Percentiles rank a stretch among this genome's conserved stretches.
Evolutionary conservation across 2,113 vertebrate species (phyloP).

Genomic region (Pyrgilauda ruficollis): DNA sequence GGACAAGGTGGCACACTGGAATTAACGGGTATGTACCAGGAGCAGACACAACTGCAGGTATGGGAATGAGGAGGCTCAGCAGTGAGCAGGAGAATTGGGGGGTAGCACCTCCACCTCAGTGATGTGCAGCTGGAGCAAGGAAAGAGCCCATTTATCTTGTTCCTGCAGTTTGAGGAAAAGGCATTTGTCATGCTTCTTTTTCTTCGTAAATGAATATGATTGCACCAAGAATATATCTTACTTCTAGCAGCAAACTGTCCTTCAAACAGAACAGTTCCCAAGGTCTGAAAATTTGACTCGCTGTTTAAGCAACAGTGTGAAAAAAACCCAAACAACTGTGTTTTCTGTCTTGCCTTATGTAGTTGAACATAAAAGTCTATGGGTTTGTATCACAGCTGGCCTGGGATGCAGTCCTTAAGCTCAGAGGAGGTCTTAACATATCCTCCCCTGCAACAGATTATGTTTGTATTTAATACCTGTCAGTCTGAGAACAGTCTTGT

Average conservation of each 20-base stretch:
- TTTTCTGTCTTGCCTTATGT: background rate
- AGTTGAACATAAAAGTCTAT: background rate
- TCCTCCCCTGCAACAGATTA: background rate
- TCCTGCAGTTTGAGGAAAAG: background rate
- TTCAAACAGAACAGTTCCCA: background rate
- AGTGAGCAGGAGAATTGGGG: accelerated
- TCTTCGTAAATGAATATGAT: background rate
- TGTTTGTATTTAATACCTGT: background rate
- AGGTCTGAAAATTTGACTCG: background rate
- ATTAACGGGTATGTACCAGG: accelerated
- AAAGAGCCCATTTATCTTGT: background rate
- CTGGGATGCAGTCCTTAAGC: background rate
- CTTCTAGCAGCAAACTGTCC: background rate
- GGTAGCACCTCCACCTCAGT: background rate
- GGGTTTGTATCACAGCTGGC: background rate
- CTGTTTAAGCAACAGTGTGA: background rate
- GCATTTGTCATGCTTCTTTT: background rate
- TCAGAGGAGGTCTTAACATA: background rate
- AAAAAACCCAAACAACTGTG: background rate
- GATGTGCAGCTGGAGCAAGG: background rate
- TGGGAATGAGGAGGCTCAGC: background rate
- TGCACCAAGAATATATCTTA: background rate
- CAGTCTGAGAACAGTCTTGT: background rate
- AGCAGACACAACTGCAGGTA: background rate
- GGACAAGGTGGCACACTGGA: background rate